Evolutionary conservation across 1,140 invertebrate genomes (phyloP).

Genomic region (Tetramorium alpestre): DNA sequence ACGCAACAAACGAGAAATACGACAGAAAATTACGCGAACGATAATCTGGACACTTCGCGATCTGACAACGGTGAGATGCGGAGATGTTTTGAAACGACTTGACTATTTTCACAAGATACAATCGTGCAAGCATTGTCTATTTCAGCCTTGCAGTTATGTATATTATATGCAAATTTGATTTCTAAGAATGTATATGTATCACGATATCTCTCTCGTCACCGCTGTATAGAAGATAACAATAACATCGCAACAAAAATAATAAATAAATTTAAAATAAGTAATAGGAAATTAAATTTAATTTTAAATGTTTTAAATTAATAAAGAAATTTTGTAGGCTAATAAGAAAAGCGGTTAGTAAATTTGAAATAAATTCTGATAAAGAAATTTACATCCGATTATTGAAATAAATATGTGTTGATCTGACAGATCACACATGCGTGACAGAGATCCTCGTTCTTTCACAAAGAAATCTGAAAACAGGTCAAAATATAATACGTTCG

Average conservation of each 20-base stretch:
- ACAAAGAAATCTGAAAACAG: conserved; percentile 68
- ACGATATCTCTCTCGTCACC: not conserved
- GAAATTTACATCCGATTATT: not conserved
- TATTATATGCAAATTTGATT: not conserved
- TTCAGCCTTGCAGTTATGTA: not conserved
- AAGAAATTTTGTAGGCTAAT: not conserved
- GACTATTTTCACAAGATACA: conserved; percentile 9
- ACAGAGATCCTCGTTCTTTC: not conserved
- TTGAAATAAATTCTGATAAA: not conserved
- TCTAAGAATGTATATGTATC: not conserved
- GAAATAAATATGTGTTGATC: not conserved
- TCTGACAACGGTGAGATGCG: not conserved
- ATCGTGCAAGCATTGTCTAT: conserved; percentile 1
- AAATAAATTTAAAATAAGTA: not conserved
- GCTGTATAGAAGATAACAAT: not conserved
- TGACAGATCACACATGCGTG: conserved; percentile 13
- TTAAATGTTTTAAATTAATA: not conserved
- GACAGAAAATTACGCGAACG: conserved; percentile 26
- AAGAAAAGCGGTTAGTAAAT: not conserved
- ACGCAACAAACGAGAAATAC: conserved; percentile 46
- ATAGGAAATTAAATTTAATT: not conserved
- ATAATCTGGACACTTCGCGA: conserved; percentile 14
- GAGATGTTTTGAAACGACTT: conserved; percentile 15
- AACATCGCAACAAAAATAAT: not conserved
- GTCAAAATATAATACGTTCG: conserved; percentile 67